Percentiles rank a stretch among this genome's conserved stretches.
Conservation (phyloP, 2,797 vertebrate genomes). For the Amniataba percoides region DNA sequence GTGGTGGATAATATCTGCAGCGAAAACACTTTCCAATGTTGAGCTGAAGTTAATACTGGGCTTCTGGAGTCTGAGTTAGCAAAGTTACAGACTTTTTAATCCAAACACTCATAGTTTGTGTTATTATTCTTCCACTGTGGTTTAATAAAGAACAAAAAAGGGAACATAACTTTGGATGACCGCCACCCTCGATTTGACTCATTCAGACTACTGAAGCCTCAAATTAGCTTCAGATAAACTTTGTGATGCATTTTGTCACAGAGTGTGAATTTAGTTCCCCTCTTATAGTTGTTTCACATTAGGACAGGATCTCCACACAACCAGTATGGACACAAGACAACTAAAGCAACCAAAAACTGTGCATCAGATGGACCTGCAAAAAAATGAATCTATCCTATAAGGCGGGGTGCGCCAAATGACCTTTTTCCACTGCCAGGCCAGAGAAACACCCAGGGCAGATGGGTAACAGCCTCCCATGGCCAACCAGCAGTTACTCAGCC, state of each 20-base stretch:
- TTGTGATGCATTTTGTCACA: not conserved
- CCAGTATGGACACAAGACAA: not conserved
- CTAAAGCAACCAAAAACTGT: too few species aligned
- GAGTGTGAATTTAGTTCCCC: not conserved
- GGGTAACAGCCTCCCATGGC: constrained; percentile 21
- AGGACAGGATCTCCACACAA: not conserved
- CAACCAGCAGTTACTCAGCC: constrained; percentile 46
- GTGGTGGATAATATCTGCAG: not conserved
- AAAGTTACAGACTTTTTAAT: not conserved
- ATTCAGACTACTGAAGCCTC: not conserved
- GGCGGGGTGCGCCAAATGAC: constrained; percentile 10
- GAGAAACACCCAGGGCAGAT: constrained; percentile 46
- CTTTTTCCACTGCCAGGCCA: constrained; percentile 15
- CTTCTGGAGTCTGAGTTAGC: not conserved
- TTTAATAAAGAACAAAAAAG: not conserved
- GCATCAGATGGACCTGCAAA: not conserved
- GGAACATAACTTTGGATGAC: not conserved
- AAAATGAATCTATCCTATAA: not conserved
- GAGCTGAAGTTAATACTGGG: not conserved
- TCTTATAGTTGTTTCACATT: not conserved
- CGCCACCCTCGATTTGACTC: not conserved
- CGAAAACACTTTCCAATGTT: not conserved
- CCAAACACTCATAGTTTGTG: not conserved
- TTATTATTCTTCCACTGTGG: not conserved
- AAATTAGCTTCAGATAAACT: not conserved